These are phyloP conservation scores for Heliconius cydno DNA, from an alignment of 2,888 invertebrate species.

Conservation along the genomic window DNA sequence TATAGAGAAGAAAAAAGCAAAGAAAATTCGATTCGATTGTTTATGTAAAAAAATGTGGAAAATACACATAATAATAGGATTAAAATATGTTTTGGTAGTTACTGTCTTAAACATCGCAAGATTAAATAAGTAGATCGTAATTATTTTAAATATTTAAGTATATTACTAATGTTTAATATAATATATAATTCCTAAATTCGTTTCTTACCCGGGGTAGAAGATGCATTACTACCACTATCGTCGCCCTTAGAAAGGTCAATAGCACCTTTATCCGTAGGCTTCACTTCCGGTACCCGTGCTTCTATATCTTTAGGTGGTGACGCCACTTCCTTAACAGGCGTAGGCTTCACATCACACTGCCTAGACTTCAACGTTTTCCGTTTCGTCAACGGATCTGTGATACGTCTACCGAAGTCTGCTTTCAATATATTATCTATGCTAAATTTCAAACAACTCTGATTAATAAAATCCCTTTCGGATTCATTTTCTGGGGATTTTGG, in stretches of 20 bases:
- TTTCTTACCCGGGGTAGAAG: slow-evolving; percentile 72
- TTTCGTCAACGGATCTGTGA: slow-evolving; percentile 87
- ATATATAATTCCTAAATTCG: background rate
- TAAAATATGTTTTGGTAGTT: too few relatives aligned
- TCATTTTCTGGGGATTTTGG: slow-evolving; percentile 74
- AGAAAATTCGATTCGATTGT: too few relatives aligned
- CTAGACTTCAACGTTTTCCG: slow-evolving; percentile 76
- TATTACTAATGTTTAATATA: background rate
- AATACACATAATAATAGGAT: too few relatives aligned
- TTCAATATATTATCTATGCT: slow-evolving; percentile 94
- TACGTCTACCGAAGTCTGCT: slow-evolving; percentile 91
- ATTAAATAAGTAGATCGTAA: too few relatives aligned
- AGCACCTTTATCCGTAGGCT: slow-evolving; percentile 71
- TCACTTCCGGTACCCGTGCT: slow-evolving; percentile 72
- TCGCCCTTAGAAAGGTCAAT: slow-evolving; percentile 77
- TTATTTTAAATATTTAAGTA: too few relatives aligned
- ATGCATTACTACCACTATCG: slow-evolving; percentile 73
- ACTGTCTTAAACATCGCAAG: too few relatives aligned
- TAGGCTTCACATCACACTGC: slow-evolving; percentile 63
- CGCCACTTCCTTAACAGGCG: slow-evolving; percentile 64
- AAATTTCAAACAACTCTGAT: slow-evolving; percentile 87
- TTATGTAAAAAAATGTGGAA: too few relatives aligned
- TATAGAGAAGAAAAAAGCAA: too few relatives aligned
- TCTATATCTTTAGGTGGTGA: slow-evolving; percentile 64
- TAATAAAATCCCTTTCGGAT: slow-evolving; percentile 72